Conservation (phyloP, 2,888 invertebrate genomes). For the Callyntrura guangdongensis region DNA sequence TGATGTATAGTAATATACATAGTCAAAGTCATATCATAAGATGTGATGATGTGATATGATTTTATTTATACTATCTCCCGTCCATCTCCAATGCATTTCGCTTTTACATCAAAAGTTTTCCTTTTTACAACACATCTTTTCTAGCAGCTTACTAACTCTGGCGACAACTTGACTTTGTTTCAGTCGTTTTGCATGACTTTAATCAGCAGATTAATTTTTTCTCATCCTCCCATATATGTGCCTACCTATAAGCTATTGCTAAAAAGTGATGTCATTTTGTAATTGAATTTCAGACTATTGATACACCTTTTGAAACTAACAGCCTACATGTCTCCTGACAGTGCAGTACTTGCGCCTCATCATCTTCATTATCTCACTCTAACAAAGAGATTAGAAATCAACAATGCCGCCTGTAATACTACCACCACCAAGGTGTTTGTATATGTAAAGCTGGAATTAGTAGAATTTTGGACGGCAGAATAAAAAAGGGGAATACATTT, state of each 20-base stretch:
- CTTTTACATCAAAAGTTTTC: not conserved
- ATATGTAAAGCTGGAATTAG: slow-evolving; percentile 28
- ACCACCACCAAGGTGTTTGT: not conserved
- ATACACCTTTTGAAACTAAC: slow-evolving; percentile 7
- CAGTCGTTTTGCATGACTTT: not conserved
- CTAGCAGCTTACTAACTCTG: not conserved
- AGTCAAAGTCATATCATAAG: not conserved
- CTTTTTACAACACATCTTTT: not conserved
- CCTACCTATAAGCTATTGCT: not conserved
- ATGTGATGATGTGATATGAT: too few species aligned
- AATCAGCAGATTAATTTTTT: slow-evolving; percentile 6
- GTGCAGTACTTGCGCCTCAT: not conserved
- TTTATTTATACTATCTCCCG: too few species aligned
- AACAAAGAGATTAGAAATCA: slow-evolving; percentile 38
- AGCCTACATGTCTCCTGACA: not conserved
- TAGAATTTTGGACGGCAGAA: slow-evolving; percentile 1
- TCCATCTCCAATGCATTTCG: slow-evolving; percentile 33
- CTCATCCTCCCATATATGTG: not conserved
- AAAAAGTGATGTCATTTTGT: slow-evolving; percentile 23
- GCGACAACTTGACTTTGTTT: not conserved
- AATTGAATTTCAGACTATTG: slow-evolving; percentile 59
- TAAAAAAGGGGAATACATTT: slow-evolving; percentile 26
- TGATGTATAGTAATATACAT: slow-evolving; percentile 46
- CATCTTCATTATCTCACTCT: not conserved
- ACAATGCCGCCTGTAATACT: not conserved